These are phyloP conservation scores for Cephalotes varians DNA, from an alignment of 2,888 invertebrate genomes.

Conservation along the genomic window DNA sequence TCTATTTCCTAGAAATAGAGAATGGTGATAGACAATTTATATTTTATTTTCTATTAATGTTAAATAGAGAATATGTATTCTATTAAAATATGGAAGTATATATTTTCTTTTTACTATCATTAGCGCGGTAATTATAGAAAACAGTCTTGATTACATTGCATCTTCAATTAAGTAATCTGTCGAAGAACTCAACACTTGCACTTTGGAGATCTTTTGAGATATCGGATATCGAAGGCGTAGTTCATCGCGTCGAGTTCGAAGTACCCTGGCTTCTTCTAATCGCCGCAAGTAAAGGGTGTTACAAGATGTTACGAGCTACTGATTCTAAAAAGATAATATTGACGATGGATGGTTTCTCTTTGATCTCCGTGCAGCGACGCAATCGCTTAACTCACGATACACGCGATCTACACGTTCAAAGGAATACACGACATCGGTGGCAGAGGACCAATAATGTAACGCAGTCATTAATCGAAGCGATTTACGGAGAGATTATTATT, in stretches of 20 bases:
- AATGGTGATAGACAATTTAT: background rate
- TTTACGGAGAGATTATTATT: slow-evolving; percentile 37
- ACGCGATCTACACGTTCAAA: slow-evolving; percentile 22
- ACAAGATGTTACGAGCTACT: slow-evolving; percentile 29
- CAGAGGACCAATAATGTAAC: background rate
- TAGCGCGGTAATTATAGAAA: background rate
- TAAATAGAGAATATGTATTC: background rate
- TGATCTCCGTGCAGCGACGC: slow-evolving; percentile 18
- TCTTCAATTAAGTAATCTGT: background rate
- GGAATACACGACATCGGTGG: background rate
- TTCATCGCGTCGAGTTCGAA: background rate
- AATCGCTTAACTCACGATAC: slow-evolving; percentile 22
- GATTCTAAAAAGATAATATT: slow-evolving; percentile 46
- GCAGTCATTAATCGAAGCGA: slow-evolving; percentile 11
- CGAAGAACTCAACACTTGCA: background rate
- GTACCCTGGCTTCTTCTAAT: background rate
- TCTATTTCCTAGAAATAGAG: background rate
- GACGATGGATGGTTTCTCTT: slow-evolving; percentile 20
- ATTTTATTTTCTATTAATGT: background rate
- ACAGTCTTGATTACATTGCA: background rate
- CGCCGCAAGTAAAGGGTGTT: slow-evolving; percentile 21
- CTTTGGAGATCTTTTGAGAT: slow-evolving; percentile 16
- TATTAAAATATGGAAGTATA: background rate
- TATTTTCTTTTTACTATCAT: background rate
- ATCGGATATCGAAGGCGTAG: slow-evolving; percentile 11